phyloP scores from a whole-genome alignment of 2,888 invertebrate species.

The Plagodis dolabraria region DNA sequence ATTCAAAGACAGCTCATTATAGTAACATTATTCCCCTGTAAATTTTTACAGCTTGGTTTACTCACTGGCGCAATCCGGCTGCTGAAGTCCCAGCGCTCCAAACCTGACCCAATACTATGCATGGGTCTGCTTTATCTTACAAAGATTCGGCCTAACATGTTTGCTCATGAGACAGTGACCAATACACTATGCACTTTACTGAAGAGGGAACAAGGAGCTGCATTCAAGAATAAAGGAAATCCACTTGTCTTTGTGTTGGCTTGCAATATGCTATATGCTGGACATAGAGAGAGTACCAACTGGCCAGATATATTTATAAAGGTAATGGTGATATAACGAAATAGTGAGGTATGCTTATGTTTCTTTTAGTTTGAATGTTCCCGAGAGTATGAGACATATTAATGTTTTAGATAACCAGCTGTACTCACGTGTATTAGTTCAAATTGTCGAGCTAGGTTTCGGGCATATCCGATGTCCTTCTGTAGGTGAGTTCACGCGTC shows the following conservation, averaged over 20 bases:
- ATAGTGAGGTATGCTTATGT: too few relatives aligned
- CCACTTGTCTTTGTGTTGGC: slow-evolving; percentile 92
- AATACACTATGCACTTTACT: slow-evolving; percentile 93
- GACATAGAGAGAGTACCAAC: slow-evolving; percentile 91
- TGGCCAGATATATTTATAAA: slow-evolving; percentile 98
- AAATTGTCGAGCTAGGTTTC: too few relatives aligned
- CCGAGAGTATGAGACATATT: too few relatives aligned
- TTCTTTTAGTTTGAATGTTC: too few relatives aligned
- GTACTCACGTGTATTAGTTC: too few relatives aligned
- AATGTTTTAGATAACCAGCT: too few relatives aligned
- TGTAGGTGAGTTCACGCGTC: too few relatives aligned
- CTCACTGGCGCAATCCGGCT: slow-evolving; percentile 95
- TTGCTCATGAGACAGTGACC: slow-evolving; percentile 90
- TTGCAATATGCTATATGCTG: slow-evolving; percentile 92
- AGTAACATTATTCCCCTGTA: not conserved
- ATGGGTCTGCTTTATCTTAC: slow-evolving; percentile 92
- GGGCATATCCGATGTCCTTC: too few relatives aligned
- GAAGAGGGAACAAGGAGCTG: slow-evolving; percentile 89
- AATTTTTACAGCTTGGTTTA: slow-evolving; percentile 85
- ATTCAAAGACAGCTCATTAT: too few relatives aligned
- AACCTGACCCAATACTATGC: slow-evolving; percentile 92
- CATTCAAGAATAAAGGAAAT: slow-evolving; percentile 92
- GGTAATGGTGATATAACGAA: slow-evolving; percentile 68
- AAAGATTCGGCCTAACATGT: slow-evolving; percentile 91
- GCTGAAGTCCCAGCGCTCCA: slow-evolving; percentile 90